Evolutionary conservation across 2,113 vertebrate genomes (phyloP).

Genomic region (Lycocorax pyrrhopterus): DNA sequence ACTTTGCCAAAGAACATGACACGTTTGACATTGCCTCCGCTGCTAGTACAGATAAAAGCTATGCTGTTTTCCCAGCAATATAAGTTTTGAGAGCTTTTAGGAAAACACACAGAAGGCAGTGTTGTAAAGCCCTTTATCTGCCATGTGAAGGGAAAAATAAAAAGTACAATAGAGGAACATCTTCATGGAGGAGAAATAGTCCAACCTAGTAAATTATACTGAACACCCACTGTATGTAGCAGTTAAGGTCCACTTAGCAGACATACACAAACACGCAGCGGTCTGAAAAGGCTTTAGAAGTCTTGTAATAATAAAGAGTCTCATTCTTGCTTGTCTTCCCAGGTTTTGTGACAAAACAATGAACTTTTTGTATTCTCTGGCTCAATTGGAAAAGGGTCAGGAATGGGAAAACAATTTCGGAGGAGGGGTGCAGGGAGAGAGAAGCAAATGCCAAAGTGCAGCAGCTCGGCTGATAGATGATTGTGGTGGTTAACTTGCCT

Average conservation of each 20-base stretch:
- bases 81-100: conserved; percentile 9
- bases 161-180: conserved; percentile 5
- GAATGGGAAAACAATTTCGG: conserved; percentile 28
- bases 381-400: conserved; percentile 41
- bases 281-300: conserved; percentile 58
- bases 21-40: not conserved
- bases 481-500: not conserved
- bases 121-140: conserved; percentile 28
- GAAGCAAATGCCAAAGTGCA: conserved; percentile 48
- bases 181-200: not conserved
- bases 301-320: conserved; percentile 60
- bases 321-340: conserved; percentile 66
- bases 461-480: not conserved
- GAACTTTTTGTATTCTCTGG: conserved; percentile 60
- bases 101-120: not conserved
- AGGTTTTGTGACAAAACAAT: conserved; percentile 65
- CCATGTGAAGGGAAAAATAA: not conserved
- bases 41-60: conserved; percentile 23
- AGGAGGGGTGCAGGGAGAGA: not conserved
- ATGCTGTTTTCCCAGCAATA: conserved; percentile 11
- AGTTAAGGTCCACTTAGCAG: conserved; percentile 61
- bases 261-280: conserved; percentile 40
- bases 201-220: conserved; percentile 33
- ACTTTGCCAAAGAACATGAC: conserved; percentile 39
- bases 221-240: conserved; percentile 40